Percentiles rank a stretch among this genome's conserved stretches.
phyloP scores from a whole-genome alignment of 2,888 invertebrate genomes.

The Pyrgus malvae region DNA sequence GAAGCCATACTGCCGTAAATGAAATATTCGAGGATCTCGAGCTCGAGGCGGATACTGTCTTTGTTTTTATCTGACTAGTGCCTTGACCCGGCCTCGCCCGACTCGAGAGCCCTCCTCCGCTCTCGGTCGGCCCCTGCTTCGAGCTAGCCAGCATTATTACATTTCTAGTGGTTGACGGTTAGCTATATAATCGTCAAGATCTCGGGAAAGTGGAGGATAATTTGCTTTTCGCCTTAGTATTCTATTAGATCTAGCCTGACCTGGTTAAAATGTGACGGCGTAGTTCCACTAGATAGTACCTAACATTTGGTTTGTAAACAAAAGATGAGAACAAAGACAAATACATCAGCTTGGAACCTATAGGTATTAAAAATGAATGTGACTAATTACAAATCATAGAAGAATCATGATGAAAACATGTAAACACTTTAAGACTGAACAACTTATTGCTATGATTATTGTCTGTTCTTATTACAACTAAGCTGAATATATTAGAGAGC shows the following conservation, averaged over 20 bases:
- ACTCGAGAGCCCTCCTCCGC: conserved; percentile 6
- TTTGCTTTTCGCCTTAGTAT: conserved; percentile 11
- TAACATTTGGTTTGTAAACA: no score
- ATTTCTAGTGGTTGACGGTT: conserved; percentile 1
- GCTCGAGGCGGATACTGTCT: conserved; percentile 26
- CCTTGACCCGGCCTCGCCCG: conserved; percentile 25
- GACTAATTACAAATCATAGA: no score
- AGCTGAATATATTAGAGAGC: no score
- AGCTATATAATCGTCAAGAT: conserved; percentile 12
- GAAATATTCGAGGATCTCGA: conserved; percentile 44
- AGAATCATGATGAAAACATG: no score
- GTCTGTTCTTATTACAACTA: no score
- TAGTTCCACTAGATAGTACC: background rate
- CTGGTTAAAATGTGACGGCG: background rate
- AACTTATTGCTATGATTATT: no score
- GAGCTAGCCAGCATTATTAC: background rate
- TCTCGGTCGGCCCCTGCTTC: background rate
- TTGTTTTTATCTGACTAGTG: conserved; percentile 28
- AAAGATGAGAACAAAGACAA: no score
- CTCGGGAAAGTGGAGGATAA: conserved; percentile 14
- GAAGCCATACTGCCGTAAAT: conserved; percentile 43
- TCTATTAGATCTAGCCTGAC: background rate
- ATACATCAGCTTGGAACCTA: no score
- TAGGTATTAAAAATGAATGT: no score
- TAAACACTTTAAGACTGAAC: no score